Conservation (phyloP, 2,113 vertebrate genomes). For the Pachyramphus minor region DNA sequence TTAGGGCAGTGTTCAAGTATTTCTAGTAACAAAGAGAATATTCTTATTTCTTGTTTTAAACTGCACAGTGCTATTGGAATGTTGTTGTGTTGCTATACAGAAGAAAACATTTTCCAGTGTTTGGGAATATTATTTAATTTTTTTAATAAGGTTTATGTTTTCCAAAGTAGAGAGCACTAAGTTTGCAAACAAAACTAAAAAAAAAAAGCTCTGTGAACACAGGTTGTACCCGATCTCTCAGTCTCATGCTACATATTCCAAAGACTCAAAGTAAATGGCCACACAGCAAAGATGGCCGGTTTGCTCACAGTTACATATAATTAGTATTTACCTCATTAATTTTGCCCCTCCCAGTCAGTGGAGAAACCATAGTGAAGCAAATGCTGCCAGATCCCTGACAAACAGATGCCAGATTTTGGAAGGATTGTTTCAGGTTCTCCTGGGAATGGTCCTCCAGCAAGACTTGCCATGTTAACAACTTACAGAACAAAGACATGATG, state of each 20-base stretch:
- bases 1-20: not conserved
- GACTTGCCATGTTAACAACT: not conserved
- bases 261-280: not conserved
- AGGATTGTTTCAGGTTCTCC: not conserved
- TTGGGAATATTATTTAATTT: not conserved
- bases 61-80: not conserved
- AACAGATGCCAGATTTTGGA: not conserved
- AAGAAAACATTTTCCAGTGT: not conserved
- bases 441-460: not conserved
- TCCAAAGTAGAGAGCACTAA: not conserved
- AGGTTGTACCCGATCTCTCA: not conserved
- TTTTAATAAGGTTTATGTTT: not conserved
- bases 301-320: not conserved
- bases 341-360: not conserved
- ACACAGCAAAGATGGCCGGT: accelerated
- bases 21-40: not conserved
- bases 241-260: not conserved
- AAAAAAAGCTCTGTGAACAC: not conserved
- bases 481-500: not conserved
- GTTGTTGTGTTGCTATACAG: not conserved
- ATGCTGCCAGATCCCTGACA: not conserved
- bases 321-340: not conserved
- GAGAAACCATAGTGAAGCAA: not conserved
- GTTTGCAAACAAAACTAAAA: not conserved
- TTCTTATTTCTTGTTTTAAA: not conserved